These are phyloP conservation scores for Phrynocephalus vlangalii DNA, from an alignment of 2,797 vertebrate genomes.

Conservation along the genomic window DNA sequence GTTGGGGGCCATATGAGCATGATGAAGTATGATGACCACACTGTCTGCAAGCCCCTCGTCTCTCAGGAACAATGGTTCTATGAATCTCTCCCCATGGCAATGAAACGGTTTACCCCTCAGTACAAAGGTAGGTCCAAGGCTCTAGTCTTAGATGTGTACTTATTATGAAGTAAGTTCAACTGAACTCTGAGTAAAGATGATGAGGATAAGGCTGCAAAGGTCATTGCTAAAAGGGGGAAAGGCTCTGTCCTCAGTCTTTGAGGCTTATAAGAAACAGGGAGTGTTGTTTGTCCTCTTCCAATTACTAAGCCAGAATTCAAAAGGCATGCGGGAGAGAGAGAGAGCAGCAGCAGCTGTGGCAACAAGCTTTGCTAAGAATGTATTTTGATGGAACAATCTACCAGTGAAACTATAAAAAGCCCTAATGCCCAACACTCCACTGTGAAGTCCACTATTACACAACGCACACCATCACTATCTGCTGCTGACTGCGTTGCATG, in stretches of 20 bases:
- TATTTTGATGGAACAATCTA: not conserved
- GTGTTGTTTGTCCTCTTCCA: not conserved
- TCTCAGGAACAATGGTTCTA: slow-evolving; percentile 80
- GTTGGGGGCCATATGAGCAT: slow-evolving; percentile 81
- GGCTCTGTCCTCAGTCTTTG: not conserved
- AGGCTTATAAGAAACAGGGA: not conserved
- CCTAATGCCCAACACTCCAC: not conserved
- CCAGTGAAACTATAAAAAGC: not conserved
- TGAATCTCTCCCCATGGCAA: slow-evolving; percentile 76
- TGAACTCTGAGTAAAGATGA: not conserved
- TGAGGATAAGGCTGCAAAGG: not conserved
- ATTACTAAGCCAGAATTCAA: not conserved
- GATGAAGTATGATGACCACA: slow-evolving; percentile 79
- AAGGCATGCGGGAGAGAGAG: not conserved
- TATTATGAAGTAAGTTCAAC: not conserved
- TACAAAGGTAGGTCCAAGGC: slow-evolving; percentile 77
- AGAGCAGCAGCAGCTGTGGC: not conserved
- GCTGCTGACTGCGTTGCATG: not conserved
- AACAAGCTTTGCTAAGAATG: not conserved
- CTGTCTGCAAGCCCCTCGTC: slow-evolving; percentile 80
- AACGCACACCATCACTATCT: not conserved
- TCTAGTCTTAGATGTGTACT: not conserved
- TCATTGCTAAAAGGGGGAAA: not conserved
- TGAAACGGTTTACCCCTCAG: slow-evolving; percentile 79
- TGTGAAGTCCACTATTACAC: not conserved